Conservation (phyloP, 35 echinoderm and acorn worm species). For the Holothuria glaberrima region DNA sequence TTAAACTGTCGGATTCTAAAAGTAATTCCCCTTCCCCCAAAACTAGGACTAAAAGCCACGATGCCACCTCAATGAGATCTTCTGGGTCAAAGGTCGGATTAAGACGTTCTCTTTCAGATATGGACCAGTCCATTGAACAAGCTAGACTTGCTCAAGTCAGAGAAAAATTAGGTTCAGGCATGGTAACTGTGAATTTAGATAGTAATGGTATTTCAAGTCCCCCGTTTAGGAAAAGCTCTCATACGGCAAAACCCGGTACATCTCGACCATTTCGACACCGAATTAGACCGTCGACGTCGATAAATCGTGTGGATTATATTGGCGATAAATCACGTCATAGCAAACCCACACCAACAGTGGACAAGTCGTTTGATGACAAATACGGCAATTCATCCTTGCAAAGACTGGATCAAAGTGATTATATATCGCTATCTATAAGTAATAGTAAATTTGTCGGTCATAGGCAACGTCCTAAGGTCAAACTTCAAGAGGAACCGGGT, state of each 20-base stretch:
- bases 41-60: too few species aligned
- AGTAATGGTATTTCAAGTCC: slow-evolving; percentile 6
- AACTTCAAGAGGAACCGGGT: background rate
- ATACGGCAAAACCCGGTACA: background rate
- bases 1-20: background rate
- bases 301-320: too few species aligned
- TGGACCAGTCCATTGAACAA: slow-evolving; percentile 18
- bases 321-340: too few species aligned
- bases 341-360: too few species aligned
- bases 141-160: slow-evolving; percentile 1
- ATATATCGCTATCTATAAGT: slow-evolving; percentile 11
- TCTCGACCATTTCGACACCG: background rate
- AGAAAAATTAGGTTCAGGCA: background rate
- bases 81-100: background rate
- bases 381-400: background rate
- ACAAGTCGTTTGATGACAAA: too few species aligned
- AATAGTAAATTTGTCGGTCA: background rate
- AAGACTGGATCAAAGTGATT: slow-evolving; percentile 13
- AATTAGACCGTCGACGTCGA: slow-evolving; percentile 7
- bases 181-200: background rate
- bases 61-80: too few species aligned
- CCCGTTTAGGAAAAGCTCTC: background rate
- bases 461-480: background rate
- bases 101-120: background rate
- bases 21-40: too few species aligned